These are phyloP conservation scores for Xylophagus ater DNA, from an alignment of 2,888 invertebrate genomes.

Conservation along the genomic window DNA sequence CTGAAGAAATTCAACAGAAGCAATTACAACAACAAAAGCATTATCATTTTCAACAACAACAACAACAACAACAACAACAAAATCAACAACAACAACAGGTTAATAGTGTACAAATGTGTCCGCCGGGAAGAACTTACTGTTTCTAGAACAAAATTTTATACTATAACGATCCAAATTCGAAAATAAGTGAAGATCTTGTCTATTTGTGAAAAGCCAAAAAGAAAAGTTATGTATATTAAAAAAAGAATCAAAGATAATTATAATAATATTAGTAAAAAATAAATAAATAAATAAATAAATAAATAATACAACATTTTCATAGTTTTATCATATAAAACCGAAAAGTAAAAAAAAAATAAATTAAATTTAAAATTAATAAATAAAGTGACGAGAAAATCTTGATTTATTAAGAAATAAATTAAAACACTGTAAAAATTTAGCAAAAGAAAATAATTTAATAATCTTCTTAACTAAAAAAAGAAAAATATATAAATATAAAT, in stretches of 20 bases:
- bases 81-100: conserved; percentile 14
- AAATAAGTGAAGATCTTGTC: conserved; percentile 25
- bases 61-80: conserved; percentile 22
- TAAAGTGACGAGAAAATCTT: no score
- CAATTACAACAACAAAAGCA: conserved; percentile 10
- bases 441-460: conserved; percentile 1
- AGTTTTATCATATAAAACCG: conserved; percentile 5
- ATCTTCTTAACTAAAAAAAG: conserved; percentile 7
- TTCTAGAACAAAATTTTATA: conserved; percentile 31
- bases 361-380: conserved; percentile 7
- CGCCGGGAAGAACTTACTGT: conserved; percentile 32
- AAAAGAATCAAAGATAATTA: neutral
- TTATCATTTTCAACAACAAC: conserved; percentile 30
- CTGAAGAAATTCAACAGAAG: neutral
- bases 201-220: no score
- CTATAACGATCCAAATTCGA: conserved; percentile 21
- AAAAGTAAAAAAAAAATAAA: conserved; percentile 3
- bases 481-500: neutral
- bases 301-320: conserved; percentile 1
- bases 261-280: neutral
- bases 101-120: conserved; percentile 25
- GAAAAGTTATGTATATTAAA: no score
- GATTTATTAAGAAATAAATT: no score
- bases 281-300: conserved; percentile 6
- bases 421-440: neutral